Percentiles rank a stretch among this genome's conserved stretches.
phyloP scores from a whole-genome alignment of 2,113 vertebrate genomes.

The Heterotilapia buettikoferi region DNA sequence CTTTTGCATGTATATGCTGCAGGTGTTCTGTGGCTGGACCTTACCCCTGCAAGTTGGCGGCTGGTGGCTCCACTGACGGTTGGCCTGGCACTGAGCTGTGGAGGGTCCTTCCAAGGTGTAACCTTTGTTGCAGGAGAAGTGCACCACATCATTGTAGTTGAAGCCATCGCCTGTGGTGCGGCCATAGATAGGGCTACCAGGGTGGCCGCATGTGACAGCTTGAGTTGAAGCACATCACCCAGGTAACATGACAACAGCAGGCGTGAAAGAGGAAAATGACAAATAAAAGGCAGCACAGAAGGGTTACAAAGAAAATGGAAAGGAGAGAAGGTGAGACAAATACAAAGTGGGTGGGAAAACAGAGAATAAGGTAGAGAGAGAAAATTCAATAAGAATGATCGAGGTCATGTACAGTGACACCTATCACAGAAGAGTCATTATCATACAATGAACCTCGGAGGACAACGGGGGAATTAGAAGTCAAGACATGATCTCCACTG shows the following conservation, averaged over 20 bases:
- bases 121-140: constrained; percentile 90
- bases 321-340: neutral
- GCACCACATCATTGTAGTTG: constrained; percentile 93
- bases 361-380: neutral
- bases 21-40: neutral
- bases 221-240: neutral
- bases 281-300: neutral
- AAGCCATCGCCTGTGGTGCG: constrained; percentile 91
- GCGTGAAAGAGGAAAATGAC: neutral
- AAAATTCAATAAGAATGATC: constrained; percentile 29
- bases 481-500: neutral
- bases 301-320: neutral
- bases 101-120: constrained; percentile 93
- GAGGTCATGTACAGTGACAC: constrained; percentile 18
- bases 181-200: constrained; percentile 95
- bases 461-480: constrained; percentile 1
- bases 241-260: neutral
- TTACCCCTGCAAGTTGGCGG: constrained; percentile 93
- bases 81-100: constrained; percentile 90
- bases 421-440: constrained; percentile 44
- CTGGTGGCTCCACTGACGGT: constrained; percentile 91
- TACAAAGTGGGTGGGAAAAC: neutral
- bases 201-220: constrained; percentile 96
- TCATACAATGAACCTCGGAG: constrained; percentile 45
- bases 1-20: neutral